A percentile compares a stretch with the other conserved stretches of the same genome.
Conservation (phyloP, 2,113 vertebrate species). For the Gadus macrocephalus region DNA sequence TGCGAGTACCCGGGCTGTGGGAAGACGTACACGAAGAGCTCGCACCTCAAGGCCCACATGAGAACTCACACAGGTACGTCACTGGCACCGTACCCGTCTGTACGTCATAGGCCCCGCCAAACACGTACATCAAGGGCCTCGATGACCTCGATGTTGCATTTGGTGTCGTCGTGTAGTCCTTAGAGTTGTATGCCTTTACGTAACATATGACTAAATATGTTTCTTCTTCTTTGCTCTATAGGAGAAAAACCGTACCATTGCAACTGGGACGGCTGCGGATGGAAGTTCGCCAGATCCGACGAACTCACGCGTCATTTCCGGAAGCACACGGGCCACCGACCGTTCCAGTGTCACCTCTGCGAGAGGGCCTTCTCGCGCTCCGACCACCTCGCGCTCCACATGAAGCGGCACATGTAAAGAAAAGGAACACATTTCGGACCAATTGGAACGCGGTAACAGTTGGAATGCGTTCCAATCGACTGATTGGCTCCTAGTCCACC, state of each 20-base stretch:
- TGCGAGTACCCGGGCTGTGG: conserved; percentile 89
- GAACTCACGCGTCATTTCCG: conserved; percentile 88
- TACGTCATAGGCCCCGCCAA: too few species aligned
- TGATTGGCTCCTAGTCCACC: not conserved
- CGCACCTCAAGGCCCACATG: conserved; percentile 90
- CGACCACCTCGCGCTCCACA: conserved; percentile 89
- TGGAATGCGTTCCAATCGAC: not conserved
- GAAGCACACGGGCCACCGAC: conserved; percentile 88
- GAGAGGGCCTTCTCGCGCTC: conserved; percentile 89
- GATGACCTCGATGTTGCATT: not conserved
- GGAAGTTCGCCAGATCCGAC: conserved; percentile 87
- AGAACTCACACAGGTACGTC: conserved; percentile 85
- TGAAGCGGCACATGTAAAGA: conserved; percentile 89
- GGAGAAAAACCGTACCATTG: conserved; percentile 90
- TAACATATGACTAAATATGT: not conserved
- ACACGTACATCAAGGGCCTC: too few species aligned
- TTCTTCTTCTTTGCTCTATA: conserved; percentile 26
- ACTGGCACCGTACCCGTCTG: too few species aligned
- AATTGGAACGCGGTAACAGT: too few species aligned
- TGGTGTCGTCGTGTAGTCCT: not conserved
- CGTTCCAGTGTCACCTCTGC: conserved; percentile 88
- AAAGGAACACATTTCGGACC: not conserved
- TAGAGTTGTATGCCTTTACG: too few species aligned
- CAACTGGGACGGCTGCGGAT: conserved; percentile 88
- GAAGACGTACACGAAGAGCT: conserved; percentile 92